These are phyloP conservation scores for Trochalopteron elliotii DNA, from an alignment of 2,113 vertebrate genomes.

Conservation along the genomic window DNA sequence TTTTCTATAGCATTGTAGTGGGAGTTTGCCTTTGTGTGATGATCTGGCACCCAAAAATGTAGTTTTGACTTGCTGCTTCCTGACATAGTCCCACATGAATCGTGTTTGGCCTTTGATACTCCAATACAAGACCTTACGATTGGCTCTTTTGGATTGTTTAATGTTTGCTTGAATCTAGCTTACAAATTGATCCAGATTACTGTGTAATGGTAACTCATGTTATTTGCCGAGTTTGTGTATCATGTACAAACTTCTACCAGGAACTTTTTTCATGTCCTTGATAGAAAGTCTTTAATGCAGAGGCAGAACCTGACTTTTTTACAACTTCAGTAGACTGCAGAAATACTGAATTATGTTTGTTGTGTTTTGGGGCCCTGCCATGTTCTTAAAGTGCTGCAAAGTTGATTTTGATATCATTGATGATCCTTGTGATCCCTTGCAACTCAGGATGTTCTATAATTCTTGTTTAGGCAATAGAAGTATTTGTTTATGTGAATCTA, in stretches of 20 bases:
- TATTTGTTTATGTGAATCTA: not conserved
- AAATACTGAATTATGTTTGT: not conserved
- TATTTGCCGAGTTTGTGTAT: not conserved
- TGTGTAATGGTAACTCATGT: not conserved
- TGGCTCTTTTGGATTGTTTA: not conserved
- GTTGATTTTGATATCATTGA: not conserved
- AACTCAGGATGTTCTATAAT: not conserved
- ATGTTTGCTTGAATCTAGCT: constrained; percentile 9
- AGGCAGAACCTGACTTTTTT: not conserved
- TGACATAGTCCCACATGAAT: not conserved
- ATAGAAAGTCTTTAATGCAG: not conserved
- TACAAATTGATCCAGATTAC: constrained; percentile 8
- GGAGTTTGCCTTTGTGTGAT: not conserved
- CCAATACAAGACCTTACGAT: not conserved
- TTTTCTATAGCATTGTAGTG: not conserved
- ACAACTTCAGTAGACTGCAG: not conserved
- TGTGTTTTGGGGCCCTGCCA: not conserved
- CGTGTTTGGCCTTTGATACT: not conserved
- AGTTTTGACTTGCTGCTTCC: not conserved
- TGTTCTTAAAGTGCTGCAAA: not conserved
- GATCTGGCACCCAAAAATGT: not conserved
- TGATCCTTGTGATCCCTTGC: not conserved
- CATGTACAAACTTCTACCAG: not conserved
- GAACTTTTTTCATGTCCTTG: not conserved
- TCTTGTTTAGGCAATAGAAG: not conserved